Conservation (phyloP, 2,888 invertebrate species). For the Catocala nupta region DNA sequence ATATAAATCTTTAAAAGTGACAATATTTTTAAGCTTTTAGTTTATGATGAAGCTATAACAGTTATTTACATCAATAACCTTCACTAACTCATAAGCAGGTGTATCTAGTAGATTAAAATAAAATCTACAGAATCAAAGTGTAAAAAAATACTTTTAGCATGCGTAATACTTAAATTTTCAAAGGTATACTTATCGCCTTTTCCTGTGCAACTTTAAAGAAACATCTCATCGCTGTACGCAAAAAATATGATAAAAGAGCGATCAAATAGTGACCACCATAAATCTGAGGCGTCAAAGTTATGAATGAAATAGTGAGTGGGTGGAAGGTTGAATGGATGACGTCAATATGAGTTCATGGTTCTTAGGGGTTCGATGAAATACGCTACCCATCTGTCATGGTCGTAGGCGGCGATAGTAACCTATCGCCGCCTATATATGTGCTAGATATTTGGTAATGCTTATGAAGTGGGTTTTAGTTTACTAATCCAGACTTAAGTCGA, state of each 20-base stretch:
- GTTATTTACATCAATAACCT: constrained; percentile 2
- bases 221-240: constrained; percentile 24
- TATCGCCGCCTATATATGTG: too few relatives aligned
- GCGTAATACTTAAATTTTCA: too few relatives aligned
- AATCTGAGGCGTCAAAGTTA: constrained; percentile 36
- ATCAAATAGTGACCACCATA: constrained; percentile 38
- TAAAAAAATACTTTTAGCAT: too few relatives aligned
- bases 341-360: constrained; percentile 46
- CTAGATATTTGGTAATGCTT: constrained; percentile 3
- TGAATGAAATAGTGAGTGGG: constrained; percentile 53
- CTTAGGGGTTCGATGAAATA: constrained; percentile 46
- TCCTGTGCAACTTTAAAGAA: constrained; percentile 4
- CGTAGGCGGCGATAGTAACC: constrained; percentile 12
- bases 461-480: constrained; percentile 1
- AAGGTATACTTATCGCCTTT: too few relatives aligned
- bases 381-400: constrained; percentile 14
- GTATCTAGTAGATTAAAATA: constrained; percentile 14
- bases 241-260: constrained; percentile 36
- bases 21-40: too few relatives aligned
- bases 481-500: not conserved
- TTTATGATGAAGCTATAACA: not conserved
- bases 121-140: not conserved
- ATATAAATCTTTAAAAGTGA: not conserved
- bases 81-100: constrained; percentile 21
- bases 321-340: constrained; percentile 53